Conservation (phyloP, 1,140 invertebrate species). For the Amphibalanus amphitrite region DNA sequence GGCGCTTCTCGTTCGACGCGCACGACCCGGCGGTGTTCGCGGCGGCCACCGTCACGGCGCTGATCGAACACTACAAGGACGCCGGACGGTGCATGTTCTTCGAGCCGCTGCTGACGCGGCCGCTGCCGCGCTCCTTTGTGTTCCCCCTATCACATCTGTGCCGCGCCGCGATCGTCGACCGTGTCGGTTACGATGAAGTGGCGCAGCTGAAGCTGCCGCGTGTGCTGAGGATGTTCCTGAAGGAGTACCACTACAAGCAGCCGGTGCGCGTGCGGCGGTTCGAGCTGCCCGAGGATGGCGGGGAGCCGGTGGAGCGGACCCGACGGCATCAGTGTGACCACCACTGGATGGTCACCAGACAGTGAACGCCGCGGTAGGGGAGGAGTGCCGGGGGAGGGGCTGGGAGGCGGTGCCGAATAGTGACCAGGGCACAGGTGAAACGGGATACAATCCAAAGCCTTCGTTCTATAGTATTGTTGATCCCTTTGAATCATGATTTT, state of each 20-base stretch:
- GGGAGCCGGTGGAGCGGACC: background rate
- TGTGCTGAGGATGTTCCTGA: conserved; percentile 71
- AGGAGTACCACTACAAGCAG: conserved; percentile 94
- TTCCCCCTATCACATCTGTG: conserved; percentile 84
- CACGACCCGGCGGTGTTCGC: conserved; percentile 90
- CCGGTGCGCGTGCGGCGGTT: conserved; percentile 70
- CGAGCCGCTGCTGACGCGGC: conserved; percentile 89
- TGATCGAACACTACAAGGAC: conserved; percentile 95
- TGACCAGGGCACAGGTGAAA: no score
- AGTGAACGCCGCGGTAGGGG: no score
- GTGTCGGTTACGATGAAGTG: conserved; percentile 57
- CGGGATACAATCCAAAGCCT: no score
- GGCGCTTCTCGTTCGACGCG: conserved; percentile 88
- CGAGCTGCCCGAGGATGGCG: conserved; percentile 28
- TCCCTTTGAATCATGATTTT: no score
- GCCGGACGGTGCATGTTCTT: conserved; percentile 96
- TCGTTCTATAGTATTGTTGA: no score
- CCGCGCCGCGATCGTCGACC: conserved; percentile 65
- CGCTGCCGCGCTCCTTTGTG: conserved; percentile 65
- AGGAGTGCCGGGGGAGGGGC: no score
- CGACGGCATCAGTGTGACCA: no score
- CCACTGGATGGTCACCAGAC: no score
- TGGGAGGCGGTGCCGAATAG: no score
- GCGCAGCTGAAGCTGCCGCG: conserved; percentile 57
- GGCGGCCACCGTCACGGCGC: conserved; percentile 63